These are phyloP conservation scores for Trididemnum clinides DNA, from an alignment of 23 tunicate genomes.

Conservation along the genomic window DNA sequence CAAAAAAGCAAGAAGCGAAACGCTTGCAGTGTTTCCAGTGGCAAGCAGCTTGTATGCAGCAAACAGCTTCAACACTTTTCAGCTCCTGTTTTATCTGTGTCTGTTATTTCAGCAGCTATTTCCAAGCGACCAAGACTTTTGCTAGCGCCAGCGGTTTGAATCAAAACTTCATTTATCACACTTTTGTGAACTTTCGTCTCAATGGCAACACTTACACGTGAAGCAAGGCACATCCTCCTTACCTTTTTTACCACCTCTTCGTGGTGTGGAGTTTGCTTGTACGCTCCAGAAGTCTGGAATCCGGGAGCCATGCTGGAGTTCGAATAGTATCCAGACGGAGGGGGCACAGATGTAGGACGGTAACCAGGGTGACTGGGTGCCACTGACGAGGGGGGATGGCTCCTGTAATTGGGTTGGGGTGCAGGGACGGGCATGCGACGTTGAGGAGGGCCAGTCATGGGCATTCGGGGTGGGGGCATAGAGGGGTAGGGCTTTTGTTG, in stretches of 20 bases:
- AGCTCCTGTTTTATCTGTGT: too few species aligned
- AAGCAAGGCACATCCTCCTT: too few species aligned
- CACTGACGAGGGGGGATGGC: neutral
- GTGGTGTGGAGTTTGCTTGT: constrained; percentile 14
- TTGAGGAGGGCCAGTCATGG: constrained; percentile 20
- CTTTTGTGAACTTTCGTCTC: too few species aligned
- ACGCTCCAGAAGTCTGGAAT: neutral
- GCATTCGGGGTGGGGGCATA: constrained; percentile 42
- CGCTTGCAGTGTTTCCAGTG: too few species aligned
- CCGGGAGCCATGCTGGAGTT: too few species aligned
- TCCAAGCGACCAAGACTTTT: too few species aligned
- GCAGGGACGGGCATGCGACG: constrained; percentile 38
- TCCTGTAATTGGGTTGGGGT: neutral
- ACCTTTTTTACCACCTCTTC: constrained; percentile 54
- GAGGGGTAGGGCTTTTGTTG: constrained; percentile 30
- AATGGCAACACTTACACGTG: too few species aligned
- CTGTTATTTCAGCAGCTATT: too few species aligned
- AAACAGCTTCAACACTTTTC: too few species aligned
- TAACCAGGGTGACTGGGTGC: neutral
- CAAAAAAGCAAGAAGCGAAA: neutral
- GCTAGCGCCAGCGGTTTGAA: too few species aligned
- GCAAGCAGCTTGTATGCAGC: too few species aligned
- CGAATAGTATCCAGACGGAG: neutral
- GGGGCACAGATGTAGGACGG: neutral
- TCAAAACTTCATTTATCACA: too few species aligned